Percentiles rank a stretch among this genome's conserved stretches.
phyloP scores from a whole-genome alignment of 2,797 vertebrate species.

The Remorina albescens region DNA sequence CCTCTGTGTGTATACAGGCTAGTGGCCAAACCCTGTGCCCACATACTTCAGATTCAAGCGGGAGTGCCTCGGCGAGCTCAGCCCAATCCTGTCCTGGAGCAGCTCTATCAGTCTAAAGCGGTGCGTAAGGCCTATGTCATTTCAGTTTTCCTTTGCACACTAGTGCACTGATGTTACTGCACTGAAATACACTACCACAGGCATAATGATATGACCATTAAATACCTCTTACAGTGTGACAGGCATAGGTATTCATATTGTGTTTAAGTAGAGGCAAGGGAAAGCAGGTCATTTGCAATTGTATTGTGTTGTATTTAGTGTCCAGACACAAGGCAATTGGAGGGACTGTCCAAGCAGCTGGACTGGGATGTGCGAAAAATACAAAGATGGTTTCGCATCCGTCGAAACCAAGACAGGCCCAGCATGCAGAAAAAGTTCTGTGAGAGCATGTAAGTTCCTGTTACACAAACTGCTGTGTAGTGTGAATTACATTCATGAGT shows the following conservation, averaged over 20 bases:
- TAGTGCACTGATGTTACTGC: constrained; percentile 19
- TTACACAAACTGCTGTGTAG: constrained; percentile 11
- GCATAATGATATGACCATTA: constrained; percentile 29
- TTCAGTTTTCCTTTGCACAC: constrained; percentile 12
- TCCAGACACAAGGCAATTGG: constrained; percentile 88
- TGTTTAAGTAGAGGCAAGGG: constrained; percentile 11
- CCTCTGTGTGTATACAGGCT: constrained; percentile 86
- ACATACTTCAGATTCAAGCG: constrained; percentile 90
- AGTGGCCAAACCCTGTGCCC: constrained; percentile 93
- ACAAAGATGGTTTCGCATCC: constrained; percentile 93
- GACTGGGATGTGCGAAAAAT: constrained; percentile 94
- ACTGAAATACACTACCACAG: constrained; percentile 3
- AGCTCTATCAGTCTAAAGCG: constrained; percentile 77
- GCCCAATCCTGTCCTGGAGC: constrained; percentile 91
- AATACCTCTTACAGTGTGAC: constrained; percentile 22
- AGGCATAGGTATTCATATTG: constrained; percentile 15
- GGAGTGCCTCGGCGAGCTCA: constrained; percentile 86
- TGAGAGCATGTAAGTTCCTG: constrained; percentile 93
- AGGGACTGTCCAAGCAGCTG: constrained; percentile 92
- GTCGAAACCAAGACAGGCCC: constrained; percentile 93
- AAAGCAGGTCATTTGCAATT: constrained; percentile 24
- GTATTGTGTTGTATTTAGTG: constrained; percentile 77
- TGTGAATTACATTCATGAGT: not conserved
- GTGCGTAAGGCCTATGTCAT: constrained; percentile 59
- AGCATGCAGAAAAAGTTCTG: constrained; percentile 91